A percentile compares a stretch with the other conserved stretches of the same genome.
These are phyloP conservation scores for Thunnus albacares DNA, from an alignment of 2,797 vertebrate species.

Conservation along the genomic window DNA sequence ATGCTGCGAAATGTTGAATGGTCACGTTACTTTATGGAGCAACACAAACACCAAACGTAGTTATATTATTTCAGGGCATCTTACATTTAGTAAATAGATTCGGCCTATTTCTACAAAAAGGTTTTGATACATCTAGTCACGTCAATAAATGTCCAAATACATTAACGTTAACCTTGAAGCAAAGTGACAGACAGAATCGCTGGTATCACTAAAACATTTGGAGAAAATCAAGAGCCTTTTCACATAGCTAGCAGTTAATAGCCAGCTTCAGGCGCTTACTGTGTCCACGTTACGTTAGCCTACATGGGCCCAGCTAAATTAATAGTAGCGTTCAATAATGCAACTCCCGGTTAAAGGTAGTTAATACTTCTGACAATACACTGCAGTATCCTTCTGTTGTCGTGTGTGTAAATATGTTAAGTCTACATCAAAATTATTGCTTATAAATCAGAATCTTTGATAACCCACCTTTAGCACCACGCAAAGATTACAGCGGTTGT, in stretches of 20 bases:
- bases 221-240: not conserved
- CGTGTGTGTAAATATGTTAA: not conserved
- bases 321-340: not conserved
- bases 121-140: not conserved
- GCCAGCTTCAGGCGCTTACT: not conserved
- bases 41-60: too few relatives aligned
- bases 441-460: not conserved
- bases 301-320: not conserved
- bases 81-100: not conserved
- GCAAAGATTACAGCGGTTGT: conserved; percentile 68
- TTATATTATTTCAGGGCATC: too few relatives aligned
- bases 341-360: not conserved
- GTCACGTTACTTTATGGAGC: not conserved
- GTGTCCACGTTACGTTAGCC: not conserved
- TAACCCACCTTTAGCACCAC: conserved; percentile 54
- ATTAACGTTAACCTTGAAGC: not conserved
- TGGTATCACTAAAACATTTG: not conserved
- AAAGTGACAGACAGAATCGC: not conserved
- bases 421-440: accelerated
- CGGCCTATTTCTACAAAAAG: not conserved
- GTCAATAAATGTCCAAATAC: not conserved
- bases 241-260: not conserved
- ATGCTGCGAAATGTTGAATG: not conserved
- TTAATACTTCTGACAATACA: not conserved
- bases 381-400: accelerated